Evolutionary conservation across 2,888 invertebrate genomes (phyloP).

Genomic region (Tipula vernalis): DNA sequence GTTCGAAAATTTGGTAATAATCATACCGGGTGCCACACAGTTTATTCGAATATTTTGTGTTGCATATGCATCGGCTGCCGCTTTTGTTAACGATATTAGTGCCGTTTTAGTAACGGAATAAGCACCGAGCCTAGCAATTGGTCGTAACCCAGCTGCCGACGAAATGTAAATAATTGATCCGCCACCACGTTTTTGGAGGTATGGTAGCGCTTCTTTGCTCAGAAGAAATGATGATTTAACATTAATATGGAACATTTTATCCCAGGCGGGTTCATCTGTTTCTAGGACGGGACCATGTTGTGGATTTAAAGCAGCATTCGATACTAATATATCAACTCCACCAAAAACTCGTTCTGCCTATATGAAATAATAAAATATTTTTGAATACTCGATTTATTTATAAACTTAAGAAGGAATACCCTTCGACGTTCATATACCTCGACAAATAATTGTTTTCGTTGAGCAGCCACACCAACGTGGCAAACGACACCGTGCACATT

Average conservation of each 20-base stretch:
- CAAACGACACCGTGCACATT: slow-evolving; percentile 44
- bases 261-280: slow-evolving; percentile 76
- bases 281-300: slow-evolving; percentile 65
- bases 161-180: slow-evolving; percentile 80
- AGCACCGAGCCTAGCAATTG: slow-evolving; percentile 51
- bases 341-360: slow-evolving; percentile 60
- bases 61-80: slow-evolving; percentile 63
- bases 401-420: too few relatives aligned
- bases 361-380: slow-evolving; percentile 34
- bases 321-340: slow-evolving; percentile 83
- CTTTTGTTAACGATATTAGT: slow-evolving; percentile 75
- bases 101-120: slow-evolving; percentile 93
- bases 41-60: slow-evolving; percentile 82
- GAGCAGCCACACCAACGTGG: slow-evolving; percentile 75
- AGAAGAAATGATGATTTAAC: slow-evolving; percentile 81
- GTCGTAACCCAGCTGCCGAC: slow-evolving; percentile 74
- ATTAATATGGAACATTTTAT: slow-evolving; percentile 93
- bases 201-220: slow-evolving; percentile 71
- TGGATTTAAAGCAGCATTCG: slow-evolving; percentile 91
- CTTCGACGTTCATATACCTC: slow-evolving; percentile 18
- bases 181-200: slow-evolving; percentile 61
- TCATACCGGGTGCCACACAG: slow-evolving; percentile 83
- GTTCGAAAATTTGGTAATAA: slow-evolving; percentile 78
- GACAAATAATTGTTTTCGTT: slow-evolving; percentile 63
- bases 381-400: slow-evolving; percentile 17